Percentiles rank a stretch among this genome's conserved stretches.
phyloP scores from a whole-genome alignment of 2,113 vertebrate species.

The Nothocercus julius region DNA sequence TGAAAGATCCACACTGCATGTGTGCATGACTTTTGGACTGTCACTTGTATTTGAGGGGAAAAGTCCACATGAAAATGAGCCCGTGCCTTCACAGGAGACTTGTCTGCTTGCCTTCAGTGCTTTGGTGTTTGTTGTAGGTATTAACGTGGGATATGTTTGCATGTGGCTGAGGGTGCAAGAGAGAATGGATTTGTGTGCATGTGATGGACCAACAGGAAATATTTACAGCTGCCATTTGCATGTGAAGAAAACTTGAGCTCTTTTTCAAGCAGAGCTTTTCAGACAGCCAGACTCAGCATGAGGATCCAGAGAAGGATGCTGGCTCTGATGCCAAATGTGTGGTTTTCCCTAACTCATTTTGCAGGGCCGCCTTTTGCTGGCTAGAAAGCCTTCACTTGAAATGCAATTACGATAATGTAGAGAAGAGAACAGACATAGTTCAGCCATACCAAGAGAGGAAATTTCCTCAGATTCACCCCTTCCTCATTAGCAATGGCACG shows the following conservation, averaged over 20 bases:
- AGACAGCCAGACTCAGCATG: background rate
- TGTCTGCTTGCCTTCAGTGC: background rate
- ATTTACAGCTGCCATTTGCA: conserved; percentile 3
- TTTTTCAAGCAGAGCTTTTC: conserved; percentile 29
- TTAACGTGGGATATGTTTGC: background rate
- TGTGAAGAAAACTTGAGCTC: background rate
- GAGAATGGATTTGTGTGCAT: background rate
- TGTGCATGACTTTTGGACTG: background rate
- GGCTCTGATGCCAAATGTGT: conserved; percentile 53
- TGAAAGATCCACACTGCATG: background rate
- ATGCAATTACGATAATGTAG: conserved; percentile 29
- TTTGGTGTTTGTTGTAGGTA: background rate
- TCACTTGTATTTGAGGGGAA: background rate
- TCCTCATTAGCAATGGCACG: background rate
- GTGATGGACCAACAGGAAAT: background rate
- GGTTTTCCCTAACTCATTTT: conserved; percentile 69
- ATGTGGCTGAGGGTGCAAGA: background rate
- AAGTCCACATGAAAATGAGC: background rate
- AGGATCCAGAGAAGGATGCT: conserved; percentile 63
- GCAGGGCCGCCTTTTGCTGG: conserved; percentile 55
- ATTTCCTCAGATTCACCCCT: background rate
- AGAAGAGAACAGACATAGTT: background rate
- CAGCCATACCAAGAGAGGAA: background rate
- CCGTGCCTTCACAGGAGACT: background rate
- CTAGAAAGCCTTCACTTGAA: conserved; percentile 55